phyloP scores from a whole-genome alignment of 2,113 vertebrate species.

The Balaenoptera acutorostrata region DNA sequence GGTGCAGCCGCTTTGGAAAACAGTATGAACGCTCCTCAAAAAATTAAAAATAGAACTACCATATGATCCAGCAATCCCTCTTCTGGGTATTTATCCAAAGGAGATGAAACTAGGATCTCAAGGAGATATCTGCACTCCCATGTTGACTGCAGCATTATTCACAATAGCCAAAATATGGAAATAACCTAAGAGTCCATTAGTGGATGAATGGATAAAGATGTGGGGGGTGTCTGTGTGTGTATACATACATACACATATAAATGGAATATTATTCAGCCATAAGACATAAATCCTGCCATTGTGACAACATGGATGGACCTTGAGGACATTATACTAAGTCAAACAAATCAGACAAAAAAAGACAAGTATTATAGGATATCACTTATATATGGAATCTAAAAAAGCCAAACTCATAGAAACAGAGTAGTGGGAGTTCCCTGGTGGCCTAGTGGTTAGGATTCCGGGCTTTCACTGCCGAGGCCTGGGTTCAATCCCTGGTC shows the following conservation, averaged over 20 bases:
- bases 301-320: neutral
- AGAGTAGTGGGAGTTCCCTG: neutral
- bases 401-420: neutral
- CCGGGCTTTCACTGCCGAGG: neutral
- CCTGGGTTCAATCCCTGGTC: neutral
- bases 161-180: neutral
- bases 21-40: neutral
- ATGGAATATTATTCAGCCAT: neutral
- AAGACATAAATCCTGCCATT: neutral
- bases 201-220: neutral
- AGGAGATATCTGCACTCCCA: neutral
- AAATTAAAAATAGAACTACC: neutral
- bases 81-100: neutral
- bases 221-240: too few relatives aligned
- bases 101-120: neutral
- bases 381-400: neutral
- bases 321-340: neutral
- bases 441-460: neutral
- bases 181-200: neutral
- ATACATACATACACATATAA: neutral
- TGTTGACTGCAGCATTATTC: neutral
- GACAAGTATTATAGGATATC: neutral
- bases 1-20: neutral
- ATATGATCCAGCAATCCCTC: neutral
- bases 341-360: neutral